Evolutionary conservation across 2,888 invertebrate genomes (phyloP).

Genomic region (Pegoplata infirma): DNA sequence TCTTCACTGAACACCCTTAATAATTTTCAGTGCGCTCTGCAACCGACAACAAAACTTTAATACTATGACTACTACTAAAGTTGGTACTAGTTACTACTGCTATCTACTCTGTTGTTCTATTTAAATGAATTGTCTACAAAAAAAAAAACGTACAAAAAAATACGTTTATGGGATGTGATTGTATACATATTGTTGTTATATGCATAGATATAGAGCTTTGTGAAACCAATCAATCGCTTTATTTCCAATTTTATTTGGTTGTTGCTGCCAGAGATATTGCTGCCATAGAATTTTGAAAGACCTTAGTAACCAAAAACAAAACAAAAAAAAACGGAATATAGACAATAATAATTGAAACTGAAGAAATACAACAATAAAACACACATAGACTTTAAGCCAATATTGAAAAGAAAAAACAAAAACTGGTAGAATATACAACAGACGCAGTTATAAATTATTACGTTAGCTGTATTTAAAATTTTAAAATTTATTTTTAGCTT

Average conservation of each 20-base stretch:
- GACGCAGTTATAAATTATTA: neutral
- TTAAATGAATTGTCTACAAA: slow-evolving; percentile 32
- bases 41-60: no score
- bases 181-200: slow-evolving; percentile 30
- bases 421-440: neutral
- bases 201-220: slow-evolving; percentile 39
- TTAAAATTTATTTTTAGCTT: neutral
- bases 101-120: slow-evolving; percentile 10
- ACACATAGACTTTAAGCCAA: neutral
- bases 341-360: neutral
- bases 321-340: neutral
- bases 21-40: no score
- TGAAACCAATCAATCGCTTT: slow-evolving; percentile 55
- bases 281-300: neutral
- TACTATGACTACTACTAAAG: no score
- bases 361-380: neutral
- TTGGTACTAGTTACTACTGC: neutral
- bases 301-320: neutral
- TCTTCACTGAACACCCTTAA: no score
- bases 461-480: neutral
- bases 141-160: neutral
- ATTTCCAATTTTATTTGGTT: neutral
- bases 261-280: neutral
- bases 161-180: slow-evolving; percentile 4
- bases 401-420: neutral